A percentile compares a stretch with the other conserved stretches of the same genome.
phyloP scores from a whole-genome alignment of 2,113 vertebrate species.

The Tachysurus vachellii region DNA sequence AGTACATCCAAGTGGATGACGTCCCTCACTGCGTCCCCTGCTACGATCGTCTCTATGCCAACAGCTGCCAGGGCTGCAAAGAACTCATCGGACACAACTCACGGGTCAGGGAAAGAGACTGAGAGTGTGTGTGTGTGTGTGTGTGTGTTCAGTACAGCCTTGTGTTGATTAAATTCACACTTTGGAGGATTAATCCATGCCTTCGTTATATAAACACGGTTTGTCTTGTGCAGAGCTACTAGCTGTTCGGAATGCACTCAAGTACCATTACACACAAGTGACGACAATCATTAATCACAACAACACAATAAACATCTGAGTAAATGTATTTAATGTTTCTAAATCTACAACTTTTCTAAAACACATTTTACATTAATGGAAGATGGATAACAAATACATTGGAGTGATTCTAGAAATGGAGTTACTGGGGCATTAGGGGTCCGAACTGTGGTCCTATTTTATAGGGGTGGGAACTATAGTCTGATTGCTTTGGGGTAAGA shows the following conservation, averaged over 20 bases:
- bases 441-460: background rate
- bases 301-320: background rate
- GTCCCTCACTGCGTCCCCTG: conserved; percentile 91
- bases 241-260: background rate
- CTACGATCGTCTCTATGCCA: conserved; percentile 87
- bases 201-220: background rate
- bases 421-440: background rate
- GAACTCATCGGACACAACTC: conserved; percentile 89
- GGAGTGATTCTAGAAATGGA: background rate
- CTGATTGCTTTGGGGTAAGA: background rate
- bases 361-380: background rate
- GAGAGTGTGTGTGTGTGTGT: conserved; percentile 10
- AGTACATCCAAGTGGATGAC: conserved; percentile 88
- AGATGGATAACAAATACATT: background rate
- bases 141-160: conserved; percentile 20
- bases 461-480: background rate
- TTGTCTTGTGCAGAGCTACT: background rate
- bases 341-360: background rate
- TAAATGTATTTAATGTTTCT: background rate
- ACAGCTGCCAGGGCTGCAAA: conserved; percentile 91
- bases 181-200: conserved; percentile 1
- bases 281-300: background rate
- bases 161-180: conserved; percentile 3
- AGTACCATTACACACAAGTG: background rate
- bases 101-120: conserved; percentile 74